Evolutionary conservation across 1,140 invertebrate species (phyloP).

Genomic region (Drosophila parvula): DNA sequence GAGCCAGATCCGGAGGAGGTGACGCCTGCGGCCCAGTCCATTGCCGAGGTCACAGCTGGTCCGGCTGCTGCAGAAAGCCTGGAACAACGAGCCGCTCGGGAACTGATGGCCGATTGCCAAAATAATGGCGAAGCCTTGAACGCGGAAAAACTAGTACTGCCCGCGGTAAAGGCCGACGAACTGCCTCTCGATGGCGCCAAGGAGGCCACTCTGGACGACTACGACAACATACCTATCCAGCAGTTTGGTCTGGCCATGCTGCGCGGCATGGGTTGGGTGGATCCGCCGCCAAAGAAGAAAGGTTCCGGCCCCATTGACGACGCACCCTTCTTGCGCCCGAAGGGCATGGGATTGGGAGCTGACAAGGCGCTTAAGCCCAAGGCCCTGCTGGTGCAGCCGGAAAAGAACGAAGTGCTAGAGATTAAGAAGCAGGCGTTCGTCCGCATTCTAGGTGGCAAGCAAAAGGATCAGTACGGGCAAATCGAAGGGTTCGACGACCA

Average conservation of each 20-base stretch:
- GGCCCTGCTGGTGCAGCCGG: constrained; percentile 82
- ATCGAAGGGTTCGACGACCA: constrained; percentile 94
- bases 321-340: constrained; percentile 87
- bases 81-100: constrained; percentile 85
- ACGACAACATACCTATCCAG: constrained; percentile 94
- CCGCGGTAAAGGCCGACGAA: constrained; percentile 84
- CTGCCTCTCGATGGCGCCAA: constrained; percentile 86
- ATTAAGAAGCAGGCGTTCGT: constrained; percentile 89
- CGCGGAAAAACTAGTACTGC: constrained; percentile 84
- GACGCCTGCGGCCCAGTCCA: constrained; percentile 37
- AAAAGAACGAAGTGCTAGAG: constrained; percentile 87
- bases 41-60: constrained; percentile 68
- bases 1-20: constrained; percentile 50
- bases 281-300: constrained; percentile 87
- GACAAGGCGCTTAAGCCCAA: constrained; percentile 87
- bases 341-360: constrained; percentile 96
- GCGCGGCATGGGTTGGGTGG: constrained; percentile 96
- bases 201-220: constrained; percentile 93
- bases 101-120: constrained; percentile 75
- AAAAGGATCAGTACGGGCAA: constrained; percentile 92
- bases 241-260: constrained; percentile 96
- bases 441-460: constrained; percentile 89
- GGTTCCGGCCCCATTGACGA: constrained; percentile 87
- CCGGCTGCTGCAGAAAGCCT: constrained; percentile 75
- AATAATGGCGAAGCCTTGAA: constrained; percentile 81